Evolutionary conservation across 2,888 invertebrate genomes (phyloP), one percentile per base, ranked within the genome.

Genomic region (Cephus runcator): DNA sequence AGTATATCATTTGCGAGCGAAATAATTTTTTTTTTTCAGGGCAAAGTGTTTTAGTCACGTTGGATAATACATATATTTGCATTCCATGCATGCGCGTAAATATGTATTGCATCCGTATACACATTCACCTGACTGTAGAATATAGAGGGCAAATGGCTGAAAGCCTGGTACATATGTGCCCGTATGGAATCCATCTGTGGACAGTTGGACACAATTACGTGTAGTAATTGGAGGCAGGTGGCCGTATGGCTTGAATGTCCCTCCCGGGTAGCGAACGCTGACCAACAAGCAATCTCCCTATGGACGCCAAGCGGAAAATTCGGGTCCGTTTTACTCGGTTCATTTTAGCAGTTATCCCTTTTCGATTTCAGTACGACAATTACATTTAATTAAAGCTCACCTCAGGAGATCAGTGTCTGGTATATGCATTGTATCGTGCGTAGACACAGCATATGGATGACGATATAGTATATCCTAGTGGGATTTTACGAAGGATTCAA

Each of bases 141-240:
- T 23, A 56, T 9, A 23, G 23, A 23, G 56, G 56, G 56, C 56
- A 23, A 56, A 56, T 56, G 56, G 56, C 9, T 23, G 23, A 56
- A 23, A 23, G 56, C 15, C 56, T n/a, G 31, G 71, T 31, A 31
- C 71, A 71, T 34, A 34, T 33, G 31, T 71, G 71, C 15, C 34
- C 75, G 75, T 77, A 75, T 75, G 78, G 76, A 75, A 78, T 78
- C 78, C 73, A 76, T 78, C 76, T 73, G 76, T 68, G 73, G 78
- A 76, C 76, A 78, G 78, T 78, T 76, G 78, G 75, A 76, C 76
- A 76, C 78, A 78, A 78, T 78, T 78, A 78, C 78, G 78, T 76
- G 30, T 69, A 73, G 76, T 78, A 78, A 78, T 78, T 78, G 75
- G 78, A 75, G 76, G 68, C 73, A 76, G 78, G n/a, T 68, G 33